phyloP scores from a whole-genome alignment of 2,888 invertebrate genomes.

The Cecidostiba fungosa region DNA sequence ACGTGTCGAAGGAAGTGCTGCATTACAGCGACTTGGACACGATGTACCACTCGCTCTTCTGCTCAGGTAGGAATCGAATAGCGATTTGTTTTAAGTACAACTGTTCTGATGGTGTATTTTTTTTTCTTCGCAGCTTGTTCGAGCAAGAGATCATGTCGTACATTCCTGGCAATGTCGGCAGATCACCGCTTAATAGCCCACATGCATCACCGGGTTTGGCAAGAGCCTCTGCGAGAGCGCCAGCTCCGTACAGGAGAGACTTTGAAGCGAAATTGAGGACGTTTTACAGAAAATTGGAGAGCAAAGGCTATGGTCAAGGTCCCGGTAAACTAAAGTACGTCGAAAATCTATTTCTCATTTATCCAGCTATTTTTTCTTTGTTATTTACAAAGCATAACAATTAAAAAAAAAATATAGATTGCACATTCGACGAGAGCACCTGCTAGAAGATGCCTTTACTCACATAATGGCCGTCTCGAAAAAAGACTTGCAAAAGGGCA shows the following conservation, averaged over 20 bases:
- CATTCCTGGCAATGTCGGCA: conserved; percentile 85
- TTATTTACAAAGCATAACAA: conserved; percentile 26
- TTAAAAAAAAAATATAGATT: conserved; percentile 82
- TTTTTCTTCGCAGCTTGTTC: conserved; percentile 88
- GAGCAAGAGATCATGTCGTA: conserved; percentile 99
- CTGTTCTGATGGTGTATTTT: not conserved
- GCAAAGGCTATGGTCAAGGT: conserved; percentile 98
- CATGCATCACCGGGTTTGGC: conserved; percentile 92
- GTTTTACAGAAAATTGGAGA: conserved; percentile 96
- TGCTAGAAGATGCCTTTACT: conserved; percentile 97
- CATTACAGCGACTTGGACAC: conserved; percentile 92
- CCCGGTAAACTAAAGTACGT: conserved; percentile 97
- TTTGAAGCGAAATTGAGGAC: conserved; percentile 97
- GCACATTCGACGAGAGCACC: conserved; percentile 94
- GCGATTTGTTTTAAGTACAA: not conserved
- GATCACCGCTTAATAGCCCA: conserved; percentile 83
- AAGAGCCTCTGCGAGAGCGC: conserved; percentile 89
- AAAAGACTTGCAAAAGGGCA: conserved; percentile 96
- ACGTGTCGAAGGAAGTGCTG: conserved; percentile 93
- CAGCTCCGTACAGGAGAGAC: conserved; percentile 95
- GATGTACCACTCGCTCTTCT: conserved; percentile 96
- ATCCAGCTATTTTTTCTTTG: conserved; percentile 10
- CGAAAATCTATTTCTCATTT: not conserved
- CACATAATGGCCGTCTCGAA: conserved; percentile 98
- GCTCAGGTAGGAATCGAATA: conserved; percentile 86